Evolutionary conservation across 2,113 vertebrate species (phyloP), one percentile per base, ranked within the genome.

Genomic region (Tachuris rubrigastra): DNA sequence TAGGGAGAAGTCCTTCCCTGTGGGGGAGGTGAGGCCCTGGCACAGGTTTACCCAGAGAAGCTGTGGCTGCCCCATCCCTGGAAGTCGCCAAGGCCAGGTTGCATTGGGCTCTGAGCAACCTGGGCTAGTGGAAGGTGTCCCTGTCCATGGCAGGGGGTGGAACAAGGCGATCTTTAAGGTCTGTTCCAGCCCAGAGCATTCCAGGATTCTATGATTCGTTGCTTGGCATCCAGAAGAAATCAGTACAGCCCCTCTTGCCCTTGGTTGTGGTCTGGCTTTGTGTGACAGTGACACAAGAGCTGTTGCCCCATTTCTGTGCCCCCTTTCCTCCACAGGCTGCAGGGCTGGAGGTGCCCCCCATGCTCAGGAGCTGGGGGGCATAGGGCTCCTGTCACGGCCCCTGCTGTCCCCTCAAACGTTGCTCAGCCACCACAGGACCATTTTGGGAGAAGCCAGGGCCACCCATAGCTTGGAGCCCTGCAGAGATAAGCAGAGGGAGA

Each of bases 101-200:
- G 62, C 22, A 33, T 8, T 2, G 16, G 22, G 31, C 10, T 5
- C 2, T 49, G 65, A 47, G 47, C 58, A 11, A 2, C 35, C 30
- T 15, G 50, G 37, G 14, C 2, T 8, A 25, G 44, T 10, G 15
- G 10, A 3, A 24, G 28, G 6, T 14, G 42, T 58, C 59, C 18
- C 33, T 42, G 35, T 6, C 16, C 22, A 1, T 20, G 68, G 22
- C 42, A 31, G 7, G 41, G 21, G 4, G 5, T 33, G 37, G 27
- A 3, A 9, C 4, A 2, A 55, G 20, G 5, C 1, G 62, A 0
- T 14, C 1, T 31, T 41, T 35, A 2, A 27, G 25, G 4, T 41
- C 20, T 39, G 14, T 83, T 31, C 62, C 14, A 68, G n/a, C 52
- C 44, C 3, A 53, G 68, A 53, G 16, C 28, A 1, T 47, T 46